Conservation (phyloP, 2,888 invertebrate species). For the Gnatocerus cornutus region DNA sequence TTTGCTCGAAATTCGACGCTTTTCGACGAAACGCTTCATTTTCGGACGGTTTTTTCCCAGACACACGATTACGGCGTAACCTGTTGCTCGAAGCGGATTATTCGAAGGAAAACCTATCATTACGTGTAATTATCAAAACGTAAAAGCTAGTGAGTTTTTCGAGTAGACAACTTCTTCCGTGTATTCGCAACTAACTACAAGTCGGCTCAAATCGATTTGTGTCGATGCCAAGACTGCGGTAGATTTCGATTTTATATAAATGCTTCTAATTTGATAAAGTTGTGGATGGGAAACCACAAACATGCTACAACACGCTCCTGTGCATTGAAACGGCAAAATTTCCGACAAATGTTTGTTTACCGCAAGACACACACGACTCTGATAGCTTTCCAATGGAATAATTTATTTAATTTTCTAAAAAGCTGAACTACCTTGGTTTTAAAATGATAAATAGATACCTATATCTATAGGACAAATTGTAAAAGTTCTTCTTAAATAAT, state of each 20-base stretch:
- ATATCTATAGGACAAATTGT: too few species aligned
- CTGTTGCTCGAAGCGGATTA: conserved; percentile 43
- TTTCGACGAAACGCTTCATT: conserved; percentile 38
- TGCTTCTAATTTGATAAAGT: neutral
- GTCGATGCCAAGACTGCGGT: neutral
- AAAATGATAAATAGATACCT: too few species aligned
- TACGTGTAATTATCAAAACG: conserved; percentile 36
- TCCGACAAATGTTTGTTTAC: too few species aligned
- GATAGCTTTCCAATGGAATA: too few species aligned
- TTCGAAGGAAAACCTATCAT: conserved; percentile 40
- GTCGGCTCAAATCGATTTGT: neutral
- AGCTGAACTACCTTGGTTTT: too few species aligned
- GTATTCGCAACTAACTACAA: neutral
- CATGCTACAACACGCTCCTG: neutral
- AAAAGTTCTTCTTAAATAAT: too few species aligned
- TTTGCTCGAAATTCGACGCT: conserved; percentile 38
- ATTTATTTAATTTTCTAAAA: too few species aligned
- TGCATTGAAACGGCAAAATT: too few species aligned
- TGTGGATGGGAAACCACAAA: neutral
- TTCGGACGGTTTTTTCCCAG: conserved; percentile 32
- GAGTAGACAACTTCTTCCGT: neutral
- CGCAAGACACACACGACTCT: too few species aligned
- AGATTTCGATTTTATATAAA: neutral
- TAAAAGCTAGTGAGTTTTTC: conserved; percentile 6
- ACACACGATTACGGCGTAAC: conserved; percentile 40